These are phyloP conservation scores for Diloba caeruleocephala DNA, from an alignment of 2,888 invertebrate genomes.

Conservation along the genomic window DNA sequence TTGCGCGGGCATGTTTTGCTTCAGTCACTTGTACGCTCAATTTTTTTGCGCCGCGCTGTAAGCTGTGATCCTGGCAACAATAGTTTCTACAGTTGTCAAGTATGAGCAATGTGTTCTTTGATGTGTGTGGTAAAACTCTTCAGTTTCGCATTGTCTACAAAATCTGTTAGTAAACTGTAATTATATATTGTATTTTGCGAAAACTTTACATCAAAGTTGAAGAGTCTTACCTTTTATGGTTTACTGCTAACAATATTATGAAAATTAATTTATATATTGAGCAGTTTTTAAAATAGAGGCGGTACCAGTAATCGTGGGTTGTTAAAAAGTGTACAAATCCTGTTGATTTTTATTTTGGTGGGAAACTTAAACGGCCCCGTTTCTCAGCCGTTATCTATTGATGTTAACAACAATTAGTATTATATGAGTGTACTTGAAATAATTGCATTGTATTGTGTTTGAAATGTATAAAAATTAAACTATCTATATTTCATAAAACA, in stretches of 20 bases:
- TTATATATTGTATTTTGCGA: neutral
- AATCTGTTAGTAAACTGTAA: neutral
- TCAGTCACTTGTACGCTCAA: no score
- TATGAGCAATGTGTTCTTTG: constrained; percentile 45
- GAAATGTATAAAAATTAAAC: constrained; percentile 35
- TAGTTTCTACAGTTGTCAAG: constrained; percentile 34
- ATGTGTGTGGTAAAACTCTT: constrained; percentile 13
- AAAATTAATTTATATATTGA: constrained; percentile 27
- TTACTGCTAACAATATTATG: constrained; percentile 6
- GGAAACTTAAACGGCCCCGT: constrained; percentile 43
- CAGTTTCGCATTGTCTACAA: neutral
- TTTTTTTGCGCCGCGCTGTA: no score
- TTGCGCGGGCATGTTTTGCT: no score
- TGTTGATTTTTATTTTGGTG: constrained; percentile 46
- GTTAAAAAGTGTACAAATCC: constrained; percentile 19
- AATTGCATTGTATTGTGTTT: constrained; percentile 47
- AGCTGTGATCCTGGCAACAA: no score
- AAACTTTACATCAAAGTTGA: neutral
- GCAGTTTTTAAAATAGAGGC: constrained; percentile 10
- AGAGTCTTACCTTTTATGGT: constrained; percentile 9
- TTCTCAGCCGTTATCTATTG: constrained; percentile 11
- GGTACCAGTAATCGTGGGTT: constrained; percentile 18
- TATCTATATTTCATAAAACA: constrained; percentile 34
- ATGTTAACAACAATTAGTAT: constrained; percentile 13
- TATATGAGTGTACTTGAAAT: constrained; percentile 38